Percentiles rank a stretch among this genome's conserved stretches.
phyloP scores from a whole-genome alignment of 2,113 vertebrate genomes.

The Pygoscelis adeliae region DNA sequence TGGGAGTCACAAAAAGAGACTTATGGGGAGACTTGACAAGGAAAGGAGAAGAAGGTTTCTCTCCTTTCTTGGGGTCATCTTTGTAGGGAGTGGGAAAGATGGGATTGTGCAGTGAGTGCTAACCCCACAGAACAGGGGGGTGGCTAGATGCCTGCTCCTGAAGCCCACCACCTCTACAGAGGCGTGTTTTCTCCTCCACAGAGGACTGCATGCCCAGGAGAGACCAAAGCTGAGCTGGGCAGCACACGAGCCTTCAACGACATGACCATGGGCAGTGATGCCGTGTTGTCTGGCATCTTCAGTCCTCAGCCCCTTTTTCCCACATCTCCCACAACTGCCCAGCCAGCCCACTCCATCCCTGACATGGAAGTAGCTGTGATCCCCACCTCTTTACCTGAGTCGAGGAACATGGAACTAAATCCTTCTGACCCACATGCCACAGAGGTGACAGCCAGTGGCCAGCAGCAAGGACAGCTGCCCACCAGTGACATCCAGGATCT shows the following conservation, averaged over 20 bases:
- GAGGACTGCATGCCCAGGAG: conserved; percentile 14
- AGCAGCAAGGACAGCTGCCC: not conserved
- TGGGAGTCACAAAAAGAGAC: not conserved
- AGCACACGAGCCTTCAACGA: fast-evolving
- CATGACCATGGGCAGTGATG: not conserved
- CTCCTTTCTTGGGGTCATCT: not conserved
- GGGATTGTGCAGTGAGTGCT: not conserved
- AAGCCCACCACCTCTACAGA: not conserved
- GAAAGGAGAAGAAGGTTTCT: not conserved
- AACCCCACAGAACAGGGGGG: not conserved
- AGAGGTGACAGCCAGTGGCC: not conserved
- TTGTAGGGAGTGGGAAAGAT: not conserved
- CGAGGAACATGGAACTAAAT: not conserved
- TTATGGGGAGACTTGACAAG: not conserved
- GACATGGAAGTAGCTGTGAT: not conserved
- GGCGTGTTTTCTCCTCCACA: not conserved
- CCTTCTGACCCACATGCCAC: not conserved
- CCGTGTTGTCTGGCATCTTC: not conserved
- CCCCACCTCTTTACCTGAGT: not conserved
- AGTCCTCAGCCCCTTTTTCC: no score
- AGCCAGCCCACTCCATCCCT: not conserved
- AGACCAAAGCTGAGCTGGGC: not conserved
- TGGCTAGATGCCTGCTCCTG: not conserved
- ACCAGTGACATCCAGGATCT: conserved; percentile 1
- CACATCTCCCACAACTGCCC: fast-evolving